phyloP scores from a whole-genome alignment of 1,140 invertebrate genomes.

The Drosophila repleta region DNA sequence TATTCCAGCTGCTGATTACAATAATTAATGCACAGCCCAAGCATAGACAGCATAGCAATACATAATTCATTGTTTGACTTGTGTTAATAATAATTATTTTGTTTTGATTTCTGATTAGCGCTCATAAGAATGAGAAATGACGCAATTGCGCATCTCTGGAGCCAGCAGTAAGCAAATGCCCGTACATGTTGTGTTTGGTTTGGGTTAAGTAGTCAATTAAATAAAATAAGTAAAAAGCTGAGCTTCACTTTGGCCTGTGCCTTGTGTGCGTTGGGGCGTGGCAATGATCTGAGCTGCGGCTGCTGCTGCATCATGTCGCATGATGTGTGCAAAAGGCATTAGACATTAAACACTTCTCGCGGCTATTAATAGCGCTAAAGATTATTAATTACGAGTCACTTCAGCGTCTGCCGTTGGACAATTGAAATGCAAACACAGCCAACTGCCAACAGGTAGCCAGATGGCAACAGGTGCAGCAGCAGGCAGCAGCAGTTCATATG shows the following conservation, averaged over 20 bases:
- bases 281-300: conserved; percentile 38
- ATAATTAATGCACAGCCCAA: conserved; percentile 51
- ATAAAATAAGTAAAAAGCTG: conserved; percentile 67
- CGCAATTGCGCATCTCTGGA: conserved; percentile 15
- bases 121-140: conserved; percentile 26
- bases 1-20: conserved; percentile 8
- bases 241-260: conserved; percentile 51
- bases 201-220: conserved; percentile 64
- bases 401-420: conserved; percentile 47
- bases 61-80: conserved; percentile 73
- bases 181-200: conserved; percentile 58
- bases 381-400: conserved; percentile 62
- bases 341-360: conserved; percentile 55
- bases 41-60: conserved; percentile 49
- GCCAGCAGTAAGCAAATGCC: conserved; percentile 13
- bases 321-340: conserved; percentile 57
- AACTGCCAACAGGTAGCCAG: conserved; percentile 36
- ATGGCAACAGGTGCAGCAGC: conserved; percentile 61
- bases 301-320: conserved; percentile 47
- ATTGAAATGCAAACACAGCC: conserved; percentile 69
- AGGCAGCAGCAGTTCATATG: conserved; percentile 36
- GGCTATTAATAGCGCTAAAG: conserved; percentile 66
- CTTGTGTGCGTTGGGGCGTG: conserved; percentile 42
- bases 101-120: conserved; percentile 60
- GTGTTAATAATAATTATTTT: conserved; percentile 34